A percentile compares a stretch with the other conserved stretches of the same genome.
Evolutionary conservation across 2,113 vertebrate species (phyloP).

Genomic region (Mormyrus lacerda): DNA sequence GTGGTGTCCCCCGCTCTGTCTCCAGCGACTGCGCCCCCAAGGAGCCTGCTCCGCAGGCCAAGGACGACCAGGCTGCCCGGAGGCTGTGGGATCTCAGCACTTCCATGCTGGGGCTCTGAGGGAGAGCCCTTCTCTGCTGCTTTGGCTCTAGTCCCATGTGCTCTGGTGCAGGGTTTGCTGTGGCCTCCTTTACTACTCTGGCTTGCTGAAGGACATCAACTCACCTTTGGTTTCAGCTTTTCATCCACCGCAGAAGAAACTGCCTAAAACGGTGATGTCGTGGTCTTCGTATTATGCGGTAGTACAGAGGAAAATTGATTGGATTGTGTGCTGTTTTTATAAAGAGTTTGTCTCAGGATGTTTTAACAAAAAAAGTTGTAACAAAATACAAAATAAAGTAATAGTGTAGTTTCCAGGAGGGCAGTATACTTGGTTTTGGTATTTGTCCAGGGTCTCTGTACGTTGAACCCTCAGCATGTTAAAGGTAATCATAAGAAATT

Average conservation of each 20-base stretch:
- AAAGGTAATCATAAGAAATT: background rate
- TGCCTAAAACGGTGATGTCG: background rate
- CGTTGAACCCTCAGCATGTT: background rate
- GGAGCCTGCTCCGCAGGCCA: slow-evolving; percentile 42
- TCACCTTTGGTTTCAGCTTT: background rate
- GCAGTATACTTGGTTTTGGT: background rate
- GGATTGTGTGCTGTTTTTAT: background rate
- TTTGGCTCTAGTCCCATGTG: background rate
- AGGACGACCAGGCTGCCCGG: slow-evolving; percentile 49
- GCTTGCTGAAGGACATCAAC: background rate
- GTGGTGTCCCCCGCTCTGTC: background rate
- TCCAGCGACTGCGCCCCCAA: slow-evolving; percentile 57
- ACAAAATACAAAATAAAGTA: background rate
- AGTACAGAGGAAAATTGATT: background rate
- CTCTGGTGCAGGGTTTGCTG: background rate
- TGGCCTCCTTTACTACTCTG: background rate
- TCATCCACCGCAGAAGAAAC: background rate
- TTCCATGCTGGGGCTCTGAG: slow-evolving; percentile 53
- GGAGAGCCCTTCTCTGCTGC: background rate
- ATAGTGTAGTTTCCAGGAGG: background rate
- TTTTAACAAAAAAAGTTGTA: background rate
- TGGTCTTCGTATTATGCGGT: background rate
- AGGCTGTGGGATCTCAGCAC: slow-evolving; percentile 60
- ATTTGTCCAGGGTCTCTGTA: background rate
- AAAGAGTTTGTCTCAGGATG: background rate